phyloP scores from a whole-genome alignment of 92 coral and sea anemone species.

The Diadumene lineata region DNA sequence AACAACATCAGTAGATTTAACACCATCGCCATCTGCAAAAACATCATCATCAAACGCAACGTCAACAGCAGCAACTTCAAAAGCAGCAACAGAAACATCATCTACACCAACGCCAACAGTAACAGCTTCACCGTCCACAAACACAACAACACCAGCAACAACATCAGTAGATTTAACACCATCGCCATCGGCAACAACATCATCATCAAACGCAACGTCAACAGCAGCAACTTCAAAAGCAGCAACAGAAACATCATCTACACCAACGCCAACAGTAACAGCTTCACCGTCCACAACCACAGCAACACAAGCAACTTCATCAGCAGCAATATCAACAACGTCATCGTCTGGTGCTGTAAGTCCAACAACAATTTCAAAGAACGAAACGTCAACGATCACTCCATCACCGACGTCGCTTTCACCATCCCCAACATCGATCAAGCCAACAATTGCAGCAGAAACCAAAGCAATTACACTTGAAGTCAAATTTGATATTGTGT shows the following conservation, averaged over 20 bases:
- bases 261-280: no score
- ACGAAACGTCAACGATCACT: neutral
- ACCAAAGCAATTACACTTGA: conserved; percentile 44
- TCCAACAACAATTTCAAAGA: neutral
- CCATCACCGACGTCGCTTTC: neutral
- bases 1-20: no score
- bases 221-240: no score
- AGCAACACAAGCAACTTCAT: neutral
- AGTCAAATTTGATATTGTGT: conserved; percentile 35
- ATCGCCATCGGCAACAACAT: neutral
- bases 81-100: neutral
- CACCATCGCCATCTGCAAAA: neutral
- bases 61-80: neutral
- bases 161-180: no score
- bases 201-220: neutral
- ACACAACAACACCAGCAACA: no score
- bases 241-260: neutral
- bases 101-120: no score
- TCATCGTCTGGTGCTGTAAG: neutral
- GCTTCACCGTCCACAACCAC: no score
- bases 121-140: no score
- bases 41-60: neutral
- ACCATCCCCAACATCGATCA: neutral
- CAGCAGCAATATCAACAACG: neutral
- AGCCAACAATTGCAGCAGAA: conserved; percentile 44